Evolutionary conservation across 2,888 invertebrate genomes (phyloP), one percentile per base, ranked within the genome.

Genomic region (Drosophila birchii): DNA sequence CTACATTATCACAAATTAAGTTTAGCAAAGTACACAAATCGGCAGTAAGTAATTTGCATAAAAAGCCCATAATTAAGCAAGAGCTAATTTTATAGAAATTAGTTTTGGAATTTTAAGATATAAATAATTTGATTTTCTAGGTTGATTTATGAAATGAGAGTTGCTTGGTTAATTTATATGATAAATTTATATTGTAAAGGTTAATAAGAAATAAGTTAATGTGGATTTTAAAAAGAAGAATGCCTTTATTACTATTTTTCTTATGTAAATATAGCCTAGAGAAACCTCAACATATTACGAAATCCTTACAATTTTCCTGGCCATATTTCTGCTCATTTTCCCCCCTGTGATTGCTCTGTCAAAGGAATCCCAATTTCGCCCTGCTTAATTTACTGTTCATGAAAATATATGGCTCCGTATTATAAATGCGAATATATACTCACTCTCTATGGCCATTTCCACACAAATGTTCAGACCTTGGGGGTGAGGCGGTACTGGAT

Each of bases 351-450:
- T 34, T 51, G 51, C 34, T 12, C 14, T 57, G 57, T 49, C 57
- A 57, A 34, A 57, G 71, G 47, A 39, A 49, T 70, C 41, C 47
- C 62, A 41, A 49, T 64, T 49, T 53, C 26, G 9, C 36, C 49
- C 72, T 23, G 41, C 66, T 73, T 84, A 89, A 89, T 89, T 89
- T 84, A 89, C 82, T 84, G 84, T 84, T 84, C 89, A 81, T 87
- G 84, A 78, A 89, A 84, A 84, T 89, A 89, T 84, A 84, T 84
- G 73, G 82, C 51, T 60, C 56, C 67, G 69, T 70, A 84, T 84
- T 84, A 84, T 89, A 84, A 84, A 84, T 89, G 89, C 88, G 79
- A 89, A 84, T 87, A 87, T 45, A 87, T 72, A 78, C 84, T 78
- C 84, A 57, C 62, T 78, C 70, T 86, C 76, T 23, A 53, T 53